Conservation (phyloP, 2,113 vertebrate genomes). For the Spizaetus ornatus region DNA sequence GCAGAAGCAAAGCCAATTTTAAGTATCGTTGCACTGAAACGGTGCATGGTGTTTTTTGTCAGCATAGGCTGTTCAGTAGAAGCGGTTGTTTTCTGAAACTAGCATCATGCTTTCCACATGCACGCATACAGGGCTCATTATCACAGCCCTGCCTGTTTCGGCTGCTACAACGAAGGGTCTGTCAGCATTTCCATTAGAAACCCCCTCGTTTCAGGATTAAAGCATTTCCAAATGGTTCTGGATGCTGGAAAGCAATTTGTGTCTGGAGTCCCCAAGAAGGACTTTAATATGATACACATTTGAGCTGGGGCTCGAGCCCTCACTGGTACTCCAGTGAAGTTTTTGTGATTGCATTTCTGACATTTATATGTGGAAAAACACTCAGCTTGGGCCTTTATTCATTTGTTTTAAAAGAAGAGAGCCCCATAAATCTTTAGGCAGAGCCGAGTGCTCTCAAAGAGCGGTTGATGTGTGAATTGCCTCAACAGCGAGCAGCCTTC, state of each 20-base stretch:
- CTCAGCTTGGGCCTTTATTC: conserved; percentile 61
- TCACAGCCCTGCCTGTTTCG: neutral
- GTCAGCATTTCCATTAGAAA: conserved; percentile 41
- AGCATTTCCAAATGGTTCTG: conserved; percentile 64
- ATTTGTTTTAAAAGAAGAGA: conserved; percentile 48
- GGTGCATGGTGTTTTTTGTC: neutral
- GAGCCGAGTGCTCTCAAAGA: neutral
- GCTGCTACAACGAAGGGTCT: conserved; percentile 28
- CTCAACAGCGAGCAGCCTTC: neutral
- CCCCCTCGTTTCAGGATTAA: conserved; percentile 39
- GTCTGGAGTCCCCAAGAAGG: conserved; percentile 35
- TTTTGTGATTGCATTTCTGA: conserved; percentile 60
- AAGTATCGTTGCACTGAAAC: neutral
- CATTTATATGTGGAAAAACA: conserved; percentile 66
- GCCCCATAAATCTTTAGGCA: conserved; percentile 32
- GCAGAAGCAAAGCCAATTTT: neutral
- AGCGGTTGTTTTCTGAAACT: conserved; percentile 13
- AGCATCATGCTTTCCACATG: conserved; percentile 46
- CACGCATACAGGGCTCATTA: conserved; percentile 51
- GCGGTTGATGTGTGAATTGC: conserved; percentile 12
- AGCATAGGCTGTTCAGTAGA: neutral
- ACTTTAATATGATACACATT: conserved; percentile 21
- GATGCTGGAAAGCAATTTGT: conserved; percentile 52
- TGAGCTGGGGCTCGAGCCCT: conserved; percentile 11
- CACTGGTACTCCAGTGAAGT: conserved; percentile 7